Base-by-base conservation (phyloP, 2,797 vertebrate genomes). In the Halcyon chelicuti region DNA sequence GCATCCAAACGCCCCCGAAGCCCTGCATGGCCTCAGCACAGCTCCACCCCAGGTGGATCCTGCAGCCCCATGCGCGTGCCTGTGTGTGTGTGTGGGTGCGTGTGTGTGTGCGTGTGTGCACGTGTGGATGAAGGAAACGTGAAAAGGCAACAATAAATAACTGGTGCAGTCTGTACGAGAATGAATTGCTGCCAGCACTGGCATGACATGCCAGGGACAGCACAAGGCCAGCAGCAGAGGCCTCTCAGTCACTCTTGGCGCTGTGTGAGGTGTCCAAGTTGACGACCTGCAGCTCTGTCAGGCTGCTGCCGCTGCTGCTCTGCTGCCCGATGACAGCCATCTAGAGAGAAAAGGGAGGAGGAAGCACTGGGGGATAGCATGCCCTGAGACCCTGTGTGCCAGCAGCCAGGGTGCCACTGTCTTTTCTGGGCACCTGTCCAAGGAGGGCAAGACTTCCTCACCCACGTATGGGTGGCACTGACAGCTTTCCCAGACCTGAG, bases 321-420 rank as follows among this genome's bases (percentile, higher is more conserved):
- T 99, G 99, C 97, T 99, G 99, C 23, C 99, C 99, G 97, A 99
- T 99, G 97, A 99, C 99, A 97, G 99, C 99, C 99, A 99, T 99
- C 94, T 98, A 97, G 91, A 94, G 74, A 97, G 84, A 91, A 75
- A 96, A 93, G 58, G 88, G 89, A 96, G 85, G 88, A 93, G 78
- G 88, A 87, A 84, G 83, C 18, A 29, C 84, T 90, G 77, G 44
- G 40, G 74, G 39, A 62, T 33, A 72, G 82, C 70, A 8, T 1
- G 33, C 49, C 86, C 67, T 17, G 28, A 63, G 55, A 28, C 39
- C 8, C 0, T 0, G 11, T 5, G n/a, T 77, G 63, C 80, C 79
- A 82, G 58, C 66, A 86, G 61, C 85, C 16, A 65, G 2, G 21
- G 29, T 61, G 54, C 33, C 79, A 83, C 79, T 13, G 28, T 57